Percentiles rank a stretch among this genome's conserved stretches.
Evolutionary conservation across 2,888 invertebrate species (phyloP).

Genomic region (Halictus ligatus): DNA sequence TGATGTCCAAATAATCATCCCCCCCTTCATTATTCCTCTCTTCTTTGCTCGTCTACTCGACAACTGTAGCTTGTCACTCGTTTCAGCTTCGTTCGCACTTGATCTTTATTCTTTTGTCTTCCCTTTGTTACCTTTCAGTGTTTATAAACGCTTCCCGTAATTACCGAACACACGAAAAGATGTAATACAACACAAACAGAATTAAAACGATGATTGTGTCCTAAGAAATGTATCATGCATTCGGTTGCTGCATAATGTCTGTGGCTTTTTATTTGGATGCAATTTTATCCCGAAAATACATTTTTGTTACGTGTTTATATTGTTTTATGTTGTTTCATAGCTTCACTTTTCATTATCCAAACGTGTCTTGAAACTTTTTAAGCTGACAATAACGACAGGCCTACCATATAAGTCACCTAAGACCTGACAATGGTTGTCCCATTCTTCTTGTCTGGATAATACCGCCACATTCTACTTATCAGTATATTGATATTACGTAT

Average conservation of each 20-base stretch:
- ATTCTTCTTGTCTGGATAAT: no score
- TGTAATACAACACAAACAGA: not conserved
- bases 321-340: no score
- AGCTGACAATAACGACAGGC: no score
- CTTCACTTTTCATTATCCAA: no score
- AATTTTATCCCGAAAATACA: not conserved
- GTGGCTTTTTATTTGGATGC: not conserved
- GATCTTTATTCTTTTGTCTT: not conserved
- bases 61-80: not conserved
- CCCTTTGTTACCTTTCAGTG: not conserved
- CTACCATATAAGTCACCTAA: no score
- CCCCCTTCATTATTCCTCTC: not conserved
- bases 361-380: no score
- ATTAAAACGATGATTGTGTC: not conserved
- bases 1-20: constrained; percentile 32
- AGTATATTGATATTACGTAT: no score
- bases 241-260: no score
- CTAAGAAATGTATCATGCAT: not conserved
- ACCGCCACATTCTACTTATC: no score
- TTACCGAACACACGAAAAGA: not conserved
- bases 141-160: not conserved
- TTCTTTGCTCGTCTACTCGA: not conserved
- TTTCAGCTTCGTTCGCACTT: not conserved
- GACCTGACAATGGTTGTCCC: no score
- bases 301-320: not conserved